Evolutionary conservation across 2,888 invertebrate species (phyloP).

Genomic region (Colletes collaris): DNA sequence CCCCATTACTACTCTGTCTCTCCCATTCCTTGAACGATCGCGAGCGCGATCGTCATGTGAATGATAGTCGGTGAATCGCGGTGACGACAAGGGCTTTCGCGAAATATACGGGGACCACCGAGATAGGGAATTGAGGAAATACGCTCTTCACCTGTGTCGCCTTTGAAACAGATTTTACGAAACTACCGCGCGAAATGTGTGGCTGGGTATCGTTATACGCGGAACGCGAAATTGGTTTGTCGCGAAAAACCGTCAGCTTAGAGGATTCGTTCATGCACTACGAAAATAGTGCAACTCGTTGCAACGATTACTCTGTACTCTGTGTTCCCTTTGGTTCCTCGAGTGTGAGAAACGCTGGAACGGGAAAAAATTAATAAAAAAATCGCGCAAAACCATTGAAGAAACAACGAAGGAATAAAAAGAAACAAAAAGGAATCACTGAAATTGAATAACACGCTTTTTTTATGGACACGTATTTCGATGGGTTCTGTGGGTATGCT

Average conservation of each 20-base stretch:
- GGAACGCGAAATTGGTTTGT: slow-evolving; percentile 24
- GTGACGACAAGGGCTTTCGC: slow-evolving; percentile 54
- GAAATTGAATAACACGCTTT: too few species aligned
- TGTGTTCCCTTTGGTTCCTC: too few species aligned
- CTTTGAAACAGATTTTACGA: slow-evolving; percentile 45
- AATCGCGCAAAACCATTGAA: too few species aligned
- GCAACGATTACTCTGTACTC: too few species aligned
- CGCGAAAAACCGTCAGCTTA: not conserved
- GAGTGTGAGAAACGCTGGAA: too few species aligned
- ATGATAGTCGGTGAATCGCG: slow-evolving; percentile 54
- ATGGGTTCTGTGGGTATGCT: too few species aligned
- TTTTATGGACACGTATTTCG: too few species aligned
- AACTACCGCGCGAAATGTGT: slow-evolving; percentile 23
- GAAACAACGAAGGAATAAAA: too few species aligned
- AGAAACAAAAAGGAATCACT: too few species aligned
- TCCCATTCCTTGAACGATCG: not conserved
- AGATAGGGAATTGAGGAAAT: slow-evolving; percentile 44
- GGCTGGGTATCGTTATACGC: not conserved
- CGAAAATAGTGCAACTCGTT: not conserved
- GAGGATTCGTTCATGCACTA: not conserved
- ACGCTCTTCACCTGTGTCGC: slow-evolving; percentile 39
- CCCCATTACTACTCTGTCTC: slow-evolving; percentile 52
- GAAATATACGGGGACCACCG: slow-evolving; percentile 54
- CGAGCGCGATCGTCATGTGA: slow-evolving; percentile 50
- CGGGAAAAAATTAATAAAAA: too few species aligned